phyloP scores from a whole-genome alignment of 2,888 invertebrate species.

The Calameuta filiformis region DNA sequence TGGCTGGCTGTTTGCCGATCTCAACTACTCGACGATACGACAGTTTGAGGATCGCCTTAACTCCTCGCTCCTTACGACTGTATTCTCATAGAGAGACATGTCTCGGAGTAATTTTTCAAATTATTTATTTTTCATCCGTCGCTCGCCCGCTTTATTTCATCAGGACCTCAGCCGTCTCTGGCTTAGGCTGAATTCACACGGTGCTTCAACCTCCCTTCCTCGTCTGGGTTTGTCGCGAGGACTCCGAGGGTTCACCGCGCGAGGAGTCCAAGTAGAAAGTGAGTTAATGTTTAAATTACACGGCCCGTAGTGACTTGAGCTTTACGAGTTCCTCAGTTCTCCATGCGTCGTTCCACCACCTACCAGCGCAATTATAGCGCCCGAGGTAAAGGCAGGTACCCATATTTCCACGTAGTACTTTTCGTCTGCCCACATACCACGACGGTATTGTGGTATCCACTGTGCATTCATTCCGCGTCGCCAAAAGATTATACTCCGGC shows the following conservation, averaged over 20 bases:
- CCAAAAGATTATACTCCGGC: background rate
- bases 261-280: conserved; percentile 41
- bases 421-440: background rate
- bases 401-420: background rate
- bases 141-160: background rate
- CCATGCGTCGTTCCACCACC: conserved; percentile 42
- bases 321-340: conserved; percentile 47
- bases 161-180: background rate
- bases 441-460: background rate
- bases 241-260: conserved; percentile 22
- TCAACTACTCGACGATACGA: background rate
- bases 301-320: conserved; percentile 36
- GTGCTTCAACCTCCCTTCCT: background rate
- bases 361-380: conserved; percentile 48
- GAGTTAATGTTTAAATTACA: conserved; percentile 60
- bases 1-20: conserved; percentile 9
- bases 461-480: background rate
- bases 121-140: background rate
- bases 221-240: background rate
- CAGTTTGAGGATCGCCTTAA: background rate
- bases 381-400: conserved; percentile 1
- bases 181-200: background rate
- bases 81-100: background rate
- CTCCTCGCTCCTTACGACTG: background rate
- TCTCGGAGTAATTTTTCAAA: conserved; percentile 18